A percentile compares a stretch with the other conserved stretches of the same genome.
Conservation (phyloP, 2,888 invertebrate species). For the Diarsia dahlii region DNA sequence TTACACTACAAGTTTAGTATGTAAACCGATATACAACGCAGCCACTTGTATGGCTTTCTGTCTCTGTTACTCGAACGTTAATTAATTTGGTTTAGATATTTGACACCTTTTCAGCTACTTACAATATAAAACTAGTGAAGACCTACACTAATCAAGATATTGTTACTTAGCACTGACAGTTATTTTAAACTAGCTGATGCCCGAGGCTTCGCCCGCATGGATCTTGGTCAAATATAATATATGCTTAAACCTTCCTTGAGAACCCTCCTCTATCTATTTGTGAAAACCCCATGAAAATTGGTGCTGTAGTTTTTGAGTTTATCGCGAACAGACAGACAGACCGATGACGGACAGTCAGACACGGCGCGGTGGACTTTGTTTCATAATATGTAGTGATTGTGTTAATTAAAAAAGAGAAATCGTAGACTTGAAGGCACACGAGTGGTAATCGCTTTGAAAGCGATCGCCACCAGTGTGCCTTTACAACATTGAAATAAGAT, state of each 20-base stretch:
- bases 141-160: neutral
- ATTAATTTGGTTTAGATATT: neutral
- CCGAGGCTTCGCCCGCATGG: too few species aligned
- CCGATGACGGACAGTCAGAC: too few species aligned
- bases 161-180: neutral
- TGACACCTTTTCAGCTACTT: neutral
- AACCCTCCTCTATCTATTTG: too few species aligned
- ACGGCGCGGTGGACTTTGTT: too few species aligned
- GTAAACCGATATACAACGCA: neutral
- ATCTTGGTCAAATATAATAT: too few species aligned
- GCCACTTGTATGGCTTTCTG: slow-evolving; percentile 1
- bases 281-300: too few species aligned
- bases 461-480: neutral
- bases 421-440: neutral
- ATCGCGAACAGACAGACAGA: too few species aligned
- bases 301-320: too few species aligned
- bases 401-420: neutral
- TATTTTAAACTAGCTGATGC: neutral
- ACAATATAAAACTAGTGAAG: neutral
- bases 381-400: too few species aligned
- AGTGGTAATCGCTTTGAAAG: neutral
- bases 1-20: neutral
- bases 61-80: neutral
- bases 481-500: neutral
- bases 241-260: too few species aligned